These are phyloP conservation scores for Trichomycterus rosablanca DNA, from an alignment of 2,113 vertebrate genomes.

Conservation along the genomic window DNA sequence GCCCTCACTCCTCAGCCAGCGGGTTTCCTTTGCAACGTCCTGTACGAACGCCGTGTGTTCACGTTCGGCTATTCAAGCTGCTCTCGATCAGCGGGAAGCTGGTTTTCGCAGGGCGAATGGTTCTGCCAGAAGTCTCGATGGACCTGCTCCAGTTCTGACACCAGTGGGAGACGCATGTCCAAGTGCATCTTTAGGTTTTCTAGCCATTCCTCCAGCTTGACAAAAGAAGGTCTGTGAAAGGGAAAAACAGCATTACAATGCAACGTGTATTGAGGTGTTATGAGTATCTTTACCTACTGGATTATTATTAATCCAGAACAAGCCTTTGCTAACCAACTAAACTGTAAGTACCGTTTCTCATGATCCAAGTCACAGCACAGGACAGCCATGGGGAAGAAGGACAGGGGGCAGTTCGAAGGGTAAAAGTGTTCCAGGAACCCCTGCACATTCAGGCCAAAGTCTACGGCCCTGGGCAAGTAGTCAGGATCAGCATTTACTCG, in stretches of 20 bases:
- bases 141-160: slow-evolving; percentile 83
- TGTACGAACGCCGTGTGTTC: slow-evolving; percentile 17
- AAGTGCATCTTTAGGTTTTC: slow-evolving; percentile 89
- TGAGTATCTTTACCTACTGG: no score
- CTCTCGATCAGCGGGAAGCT: slow-evolving; percentile 71
- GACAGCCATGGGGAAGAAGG: slow-evolving; percentile 90
- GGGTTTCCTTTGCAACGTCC: slow-evolving; percentile 11
- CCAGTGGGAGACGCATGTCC: slow-evolving; percentile 79
- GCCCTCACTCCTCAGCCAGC: slow-evolving; percentile 1
- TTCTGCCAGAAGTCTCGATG: slow-evolving; percentile 80
- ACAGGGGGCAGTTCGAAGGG: slow-evolving; percentile 76
- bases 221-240: slow-evolving; percentile 77
- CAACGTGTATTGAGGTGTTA: no score
- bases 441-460: slow-evolving; percentile 89
- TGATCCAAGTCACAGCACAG: slow-evolving; percentile 92
- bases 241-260: background rate
- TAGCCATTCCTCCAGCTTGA: slow-evolving; percentile 89
- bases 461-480: slow-evolving; percentile 86
- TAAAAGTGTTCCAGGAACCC: slow-evolving; percentile 92
- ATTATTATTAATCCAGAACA: no score
- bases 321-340: background rate
- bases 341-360: slow-evolving; percentile 81
- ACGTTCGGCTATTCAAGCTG: slow-evolving; percentile 63
- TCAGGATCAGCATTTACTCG: slow-evolving; percentile 94
- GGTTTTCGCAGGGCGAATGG: slow-evolving; percentile 69